Base-by-base conservation (phyloP, 2,797 vertebrate genomes). In the Pteronotus mesoamericanus region DNA sequence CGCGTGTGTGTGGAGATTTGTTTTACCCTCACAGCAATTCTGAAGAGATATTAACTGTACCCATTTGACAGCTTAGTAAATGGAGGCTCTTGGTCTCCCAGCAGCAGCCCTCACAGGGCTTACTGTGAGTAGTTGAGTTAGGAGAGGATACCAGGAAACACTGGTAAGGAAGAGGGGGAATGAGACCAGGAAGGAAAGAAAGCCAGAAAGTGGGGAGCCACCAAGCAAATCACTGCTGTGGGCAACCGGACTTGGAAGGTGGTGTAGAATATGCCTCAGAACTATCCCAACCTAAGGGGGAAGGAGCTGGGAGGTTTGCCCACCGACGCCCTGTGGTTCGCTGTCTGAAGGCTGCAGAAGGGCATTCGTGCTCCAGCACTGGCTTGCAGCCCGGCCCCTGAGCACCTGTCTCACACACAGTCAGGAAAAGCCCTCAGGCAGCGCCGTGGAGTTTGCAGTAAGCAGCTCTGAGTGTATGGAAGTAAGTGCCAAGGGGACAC, bases 1-100 rank as follows among this genome's bases (percentile, higher is more conserved):
- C 44, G 34, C 18, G 1, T 1, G 1, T 8, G 3, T 0, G 0
- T 0, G 4, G 21, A 14, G 9, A 34, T 11, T 51, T 15, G 32
- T 42, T 44, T 68, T 34, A 5, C 42, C 64, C 34, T 37, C 42
- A 6, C 2, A 0, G 32, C 7, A 2, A 9, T 26, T 83, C 46
- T 44, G 14, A 46, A 68, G 64, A 11, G 29, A 34, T 2, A 4
- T 2, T 59, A 46, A 66, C 32, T 10, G 6, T 15, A 32, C 91
- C 92, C 92, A 82, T n/a, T 53, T 26, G 87, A 80, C 71, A 77
- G 37, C 37, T 21, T 6, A 18, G 26, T 18, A 71, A 44, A 82
- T 12, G 15, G 66, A 95, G 93, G 86, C 11, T 85, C 59, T 64
- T 15, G 0, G 51, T 74, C 22, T 55, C 26, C 46, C 12, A 39